Conservation (phyloP, 1,140 invertebrate genomes). For the Nixonia krombeini region DNA sequence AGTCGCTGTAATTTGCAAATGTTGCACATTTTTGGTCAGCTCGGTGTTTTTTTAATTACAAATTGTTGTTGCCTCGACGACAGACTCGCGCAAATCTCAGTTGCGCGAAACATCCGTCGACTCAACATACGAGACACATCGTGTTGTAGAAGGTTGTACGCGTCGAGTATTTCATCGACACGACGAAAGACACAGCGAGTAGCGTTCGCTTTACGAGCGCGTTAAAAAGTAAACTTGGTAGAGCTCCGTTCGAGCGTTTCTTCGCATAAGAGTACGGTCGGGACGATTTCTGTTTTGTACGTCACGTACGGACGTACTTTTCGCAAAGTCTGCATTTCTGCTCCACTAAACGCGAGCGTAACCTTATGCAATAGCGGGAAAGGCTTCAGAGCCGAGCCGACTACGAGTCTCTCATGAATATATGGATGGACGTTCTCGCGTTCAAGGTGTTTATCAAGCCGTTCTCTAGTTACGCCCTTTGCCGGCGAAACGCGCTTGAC, state of each 20-base stretch:
- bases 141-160: too few relatives aligned
- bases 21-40: too few relatives aligned
- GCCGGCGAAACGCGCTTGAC: slow-evolving; percentile 4
- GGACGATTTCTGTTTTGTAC: slow-evolving; percentile 28
- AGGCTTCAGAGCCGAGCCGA: slow-evolving; percentile 51
- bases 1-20: too few relatives aligned
- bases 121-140: too few relatives aligned
- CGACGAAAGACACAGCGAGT: background rate
- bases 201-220: background rate
- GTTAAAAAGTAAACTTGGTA: slow-evolving; percentile 17
- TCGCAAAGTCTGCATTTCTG: slow-evolving; percentile 55
- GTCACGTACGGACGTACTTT: slow-evolving; percentile 34
- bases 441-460: slow-evolving; percentile 61
- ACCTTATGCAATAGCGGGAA: slow-evolving; percentile 64
- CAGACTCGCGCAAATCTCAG: too few relatives aligned
- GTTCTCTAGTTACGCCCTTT: slow-evolving; percentile 58
- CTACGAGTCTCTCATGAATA: slow-evolving; percentile 59
- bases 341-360: slow-evolving; percentile 60
- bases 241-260: slow-evolving; percentile 15
- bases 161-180: too few relatives aligned
- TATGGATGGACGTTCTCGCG: slow-evolving; percentile 60
- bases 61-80: too few relatives aligned
- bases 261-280: slow-evolving; percentile 2
- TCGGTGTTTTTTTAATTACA: too few relatives aligned
- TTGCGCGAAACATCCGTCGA: too few relatives aligned